Evolutionary conservation across 2,113 vertebrate species (phyloP).

Genomic region (Oncorhynchus masou): DNA sequence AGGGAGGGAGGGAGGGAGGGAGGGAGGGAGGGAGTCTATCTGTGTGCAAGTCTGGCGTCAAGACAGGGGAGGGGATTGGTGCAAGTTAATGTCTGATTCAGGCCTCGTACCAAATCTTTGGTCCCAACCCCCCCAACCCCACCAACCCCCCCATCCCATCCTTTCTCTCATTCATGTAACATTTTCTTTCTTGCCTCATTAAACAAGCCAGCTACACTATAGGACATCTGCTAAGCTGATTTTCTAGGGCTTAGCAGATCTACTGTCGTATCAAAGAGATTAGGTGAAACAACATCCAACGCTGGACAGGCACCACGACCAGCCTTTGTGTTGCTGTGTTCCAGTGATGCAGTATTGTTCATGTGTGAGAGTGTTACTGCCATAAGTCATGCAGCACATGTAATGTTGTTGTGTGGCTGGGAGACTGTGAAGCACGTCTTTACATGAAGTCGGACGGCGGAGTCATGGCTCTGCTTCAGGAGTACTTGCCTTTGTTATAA

Average conservation of each 20-base stretch:
- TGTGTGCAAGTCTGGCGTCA: conserved; percentile 35
- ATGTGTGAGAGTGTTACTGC: too few relatives aligned
- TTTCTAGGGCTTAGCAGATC: conserved; percentile 74
- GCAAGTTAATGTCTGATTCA: conserved; percentile 33
- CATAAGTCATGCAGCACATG: too few relatives aligned
- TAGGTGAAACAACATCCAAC: conserved; percentile 74
- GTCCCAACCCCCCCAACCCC: neutral
- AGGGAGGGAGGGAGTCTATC: conserved; percentile 17
- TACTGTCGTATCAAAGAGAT: conserved; percentile 75
- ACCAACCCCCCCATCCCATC: neutral
- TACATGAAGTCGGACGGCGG: neutral
- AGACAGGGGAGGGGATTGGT: conserved; percentile 41
- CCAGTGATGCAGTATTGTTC: conserved; percentile 26
- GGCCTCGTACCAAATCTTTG: conserved; percentile 39
- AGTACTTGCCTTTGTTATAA: conserved; percentile 23
- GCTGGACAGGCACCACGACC: conserved; percentile 41
- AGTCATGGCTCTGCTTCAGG: neutral
- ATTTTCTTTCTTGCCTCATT: conserved; percentile 51
- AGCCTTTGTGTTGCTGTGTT: conserved; percentile 52
- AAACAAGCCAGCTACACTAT: conserved; percentile 71
- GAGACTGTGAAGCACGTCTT: neutral
- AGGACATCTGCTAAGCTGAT: conserved; percentile 79
- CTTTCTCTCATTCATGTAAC: conserved; percentile 43
- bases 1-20: conserved; percentile 14
- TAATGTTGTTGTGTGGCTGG: conserved; percentile 19